A percentile compares a stretch with the other conserved stretches of the same genome.
phyloP scores from a whole-genome alignment of 2,888 invertebrate species.

The Elmis aenea region DNA sequence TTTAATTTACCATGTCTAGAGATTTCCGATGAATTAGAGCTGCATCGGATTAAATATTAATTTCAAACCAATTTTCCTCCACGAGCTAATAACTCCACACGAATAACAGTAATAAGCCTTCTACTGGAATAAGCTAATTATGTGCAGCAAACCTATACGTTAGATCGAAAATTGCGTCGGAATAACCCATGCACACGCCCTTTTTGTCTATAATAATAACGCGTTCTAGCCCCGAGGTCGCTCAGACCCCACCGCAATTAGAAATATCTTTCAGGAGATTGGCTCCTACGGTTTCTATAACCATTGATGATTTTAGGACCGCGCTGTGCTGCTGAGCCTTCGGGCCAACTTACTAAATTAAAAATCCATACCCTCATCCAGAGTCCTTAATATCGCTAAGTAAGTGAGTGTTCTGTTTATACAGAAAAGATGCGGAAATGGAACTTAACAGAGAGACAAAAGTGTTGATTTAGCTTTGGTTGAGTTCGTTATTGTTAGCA shows the following conservation, averaged over 20 bases:
- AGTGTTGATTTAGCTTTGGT: too few relatives aligned
- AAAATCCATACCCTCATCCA: slow-evolving; percentile 23
- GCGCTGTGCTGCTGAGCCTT: slow-evolving; percentile 6
- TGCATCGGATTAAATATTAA: too few relatives aligned
- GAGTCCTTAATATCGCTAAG: slow-evolving; percentile 19
- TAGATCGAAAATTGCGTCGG: neutral
- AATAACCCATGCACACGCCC: slow-evolving; percentile 7
- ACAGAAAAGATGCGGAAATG: too few relatives aligned
- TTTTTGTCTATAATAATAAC: slow-evolving; percentile 19
- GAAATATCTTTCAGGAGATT: slow-evolving; percentile 17
- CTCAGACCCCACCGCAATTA: slow-evolving; percentile 17
- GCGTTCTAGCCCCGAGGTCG: slow-evolving; percentile 13
- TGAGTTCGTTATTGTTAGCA: too few relatives aligned
- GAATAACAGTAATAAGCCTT: neutral
- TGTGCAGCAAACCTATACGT: neutral
- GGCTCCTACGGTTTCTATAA: slow-evolving; percentile 8
- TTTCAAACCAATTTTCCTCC: too few relatives aligned
- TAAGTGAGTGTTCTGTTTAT: too few relatives aligned
- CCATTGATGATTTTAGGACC: slow-evolving; percentile 14
- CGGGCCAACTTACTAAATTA: slow-evolving; percentile 20
- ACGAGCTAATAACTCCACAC: too few relatives aligned
- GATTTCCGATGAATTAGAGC: too few relatives aligned
- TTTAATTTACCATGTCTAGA: too few relatives aligned
- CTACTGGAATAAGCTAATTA: neutral
- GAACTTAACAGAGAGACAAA: too few relatives aligned